Conservation (phyloP, 2,113 vertebrate species). For the Oncorhynchus keta region DNA sequence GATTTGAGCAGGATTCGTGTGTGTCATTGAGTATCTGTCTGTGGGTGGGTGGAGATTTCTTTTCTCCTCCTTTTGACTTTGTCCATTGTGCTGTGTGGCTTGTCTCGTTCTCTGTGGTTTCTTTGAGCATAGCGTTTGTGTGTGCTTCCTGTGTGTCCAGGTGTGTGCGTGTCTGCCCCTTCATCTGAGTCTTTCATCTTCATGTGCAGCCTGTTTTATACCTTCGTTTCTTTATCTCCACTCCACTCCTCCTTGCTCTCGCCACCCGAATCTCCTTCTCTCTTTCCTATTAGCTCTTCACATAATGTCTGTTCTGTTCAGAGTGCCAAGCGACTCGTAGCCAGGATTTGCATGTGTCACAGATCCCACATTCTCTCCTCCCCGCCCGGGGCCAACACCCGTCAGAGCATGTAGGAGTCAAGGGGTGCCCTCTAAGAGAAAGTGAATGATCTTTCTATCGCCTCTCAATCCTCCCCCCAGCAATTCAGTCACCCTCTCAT, state of each 20-base stretch:
- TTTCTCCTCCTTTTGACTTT: background rate
- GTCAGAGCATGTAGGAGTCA: slow-evolving; percentile 10
- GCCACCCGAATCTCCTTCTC: background rate
- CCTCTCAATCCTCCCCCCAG: slow-evolving; percentile 3
- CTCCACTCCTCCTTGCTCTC: background rate
- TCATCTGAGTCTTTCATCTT: background rate
- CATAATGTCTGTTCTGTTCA: slow-evolving; percentile 34
- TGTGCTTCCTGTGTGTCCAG: background rate
- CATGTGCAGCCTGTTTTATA: background rate
- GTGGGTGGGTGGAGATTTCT: background rate
- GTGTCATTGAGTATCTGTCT: background rate
- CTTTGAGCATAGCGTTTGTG: background rate
- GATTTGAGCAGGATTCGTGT: too few relatives aligned
- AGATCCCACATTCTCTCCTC: slow-evolving; percentile 6
- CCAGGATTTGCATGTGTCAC: slow-evolving; percentile 13
- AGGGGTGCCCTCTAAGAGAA: slow-evolving; percentile 33
- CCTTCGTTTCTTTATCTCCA: background rate
- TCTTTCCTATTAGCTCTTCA: background rate
- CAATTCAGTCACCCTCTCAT: background rate
- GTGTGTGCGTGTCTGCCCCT: background rate
- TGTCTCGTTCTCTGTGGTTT: too few relatives aligned
- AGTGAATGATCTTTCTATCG: slow-evolving; percentile 33
- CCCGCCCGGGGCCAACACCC: slow-evolving; percentile 8
- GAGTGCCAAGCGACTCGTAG: slow-evolving; percentile 1
- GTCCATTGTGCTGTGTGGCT: background rate